A percentile compares a stretch with the other conserved stretches of the same genome.
Conservation (phyloP, 2,113 vertebrate species). For the Pyrgilauda ruficollis region DNA sequence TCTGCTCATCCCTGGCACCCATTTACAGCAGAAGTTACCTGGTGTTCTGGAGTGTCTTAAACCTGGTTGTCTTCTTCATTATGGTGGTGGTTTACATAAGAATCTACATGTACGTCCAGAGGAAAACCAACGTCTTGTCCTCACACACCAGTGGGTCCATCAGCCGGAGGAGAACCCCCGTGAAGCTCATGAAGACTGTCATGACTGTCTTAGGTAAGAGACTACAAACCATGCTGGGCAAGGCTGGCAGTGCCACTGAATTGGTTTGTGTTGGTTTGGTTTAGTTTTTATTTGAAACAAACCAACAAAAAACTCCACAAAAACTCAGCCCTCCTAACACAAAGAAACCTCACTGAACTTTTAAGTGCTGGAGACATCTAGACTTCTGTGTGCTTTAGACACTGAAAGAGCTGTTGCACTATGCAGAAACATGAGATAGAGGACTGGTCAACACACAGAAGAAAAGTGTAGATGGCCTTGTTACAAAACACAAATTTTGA, state of each 20-base stretch:
- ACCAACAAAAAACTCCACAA: not conserved
- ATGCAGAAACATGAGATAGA: not conserved
- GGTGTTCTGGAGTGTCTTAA: conserved; percentile 91
- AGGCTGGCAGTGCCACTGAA: not conserved
- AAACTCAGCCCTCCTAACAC: not conserved
- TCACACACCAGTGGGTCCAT: conserved; percentile 87
- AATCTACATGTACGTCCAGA: conserved; percentile 93
- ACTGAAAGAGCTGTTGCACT: not conserved
- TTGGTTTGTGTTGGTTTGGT: not conserved
- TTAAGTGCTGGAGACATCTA: not conserved
- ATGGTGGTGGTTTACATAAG: conserved; percentile 91
- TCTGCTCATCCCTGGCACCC: conserved; percentile 90
- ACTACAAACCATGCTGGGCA: not conserved
- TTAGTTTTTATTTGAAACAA: not conserved
- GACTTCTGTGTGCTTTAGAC: not conserved
- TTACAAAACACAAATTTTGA: not conserved
- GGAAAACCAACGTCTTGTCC: conserved; percentile 84
- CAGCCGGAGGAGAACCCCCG: conserved; percentile 87
- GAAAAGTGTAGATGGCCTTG: not conserved
- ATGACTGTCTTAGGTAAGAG: conserved; percentile 94
- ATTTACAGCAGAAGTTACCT: conserved; percentile 96
- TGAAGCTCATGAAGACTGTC: conserved; percentile 98
- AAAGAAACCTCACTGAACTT: not conserved
- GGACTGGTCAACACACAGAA: rapidly evolving
- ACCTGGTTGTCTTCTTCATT: conserved; percentile 88